Evolutionary conservation across 2,797 vertebrate species (phyloP), one percentile per base, ranked within the genome.

Genomic region (Sebastes wilsoni): DNA sequence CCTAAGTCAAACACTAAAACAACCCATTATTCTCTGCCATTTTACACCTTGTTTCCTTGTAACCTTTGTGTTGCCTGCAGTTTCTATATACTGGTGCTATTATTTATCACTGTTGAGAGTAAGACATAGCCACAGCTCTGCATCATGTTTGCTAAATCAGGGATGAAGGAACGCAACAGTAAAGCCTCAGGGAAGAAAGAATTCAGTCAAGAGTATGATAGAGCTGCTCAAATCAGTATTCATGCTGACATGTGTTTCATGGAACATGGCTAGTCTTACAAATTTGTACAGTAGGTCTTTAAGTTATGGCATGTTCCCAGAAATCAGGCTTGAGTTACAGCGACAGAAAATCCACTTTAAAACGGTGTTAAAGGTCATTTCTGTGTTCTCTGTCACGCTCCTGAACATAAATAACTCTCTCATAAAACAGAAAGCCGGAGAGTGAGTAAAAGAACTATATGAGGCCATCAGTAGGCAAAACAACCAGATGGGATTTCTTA

Each of bases 81-180:
- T 36, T 72, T 8, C 18, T 77, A 46, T 55, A 72, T 64, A 69
- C 52, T 66, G 25, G 6, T 20, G 59, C 20, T 54, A 61, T 81
- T 80, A 72, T 87, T 77, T 76, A 78, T 85, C 66, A 67, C 72
- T 30, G 32, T 56, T 61, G 25, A 76, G 72, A 36, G 34, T 54
- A 18, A 75, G 66, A 81, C 66, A 61, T 12, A 32, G 58, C 16
- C 42, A 46, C 7, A 80, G 86, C 75, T 61, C 12, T 66, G 77
- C 72, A 81, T 83, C 72, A 61, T 85, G 64, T 80, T 79, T 77
- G 49, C 74, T 80, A 80, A 89, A 90, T 88, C 78, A 67, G 60
- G 25, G n/a, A 72, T 61, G 79, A 84, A 82, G 77, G 61, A 69
- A 56, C 72, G 28, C 28, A 59, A 73, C 38, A 60, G 28, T 61